phyloP scores from a whole-genome alignment of 2,888 invertebrate species.

The Sphaerophoria taeniata region DNA sequence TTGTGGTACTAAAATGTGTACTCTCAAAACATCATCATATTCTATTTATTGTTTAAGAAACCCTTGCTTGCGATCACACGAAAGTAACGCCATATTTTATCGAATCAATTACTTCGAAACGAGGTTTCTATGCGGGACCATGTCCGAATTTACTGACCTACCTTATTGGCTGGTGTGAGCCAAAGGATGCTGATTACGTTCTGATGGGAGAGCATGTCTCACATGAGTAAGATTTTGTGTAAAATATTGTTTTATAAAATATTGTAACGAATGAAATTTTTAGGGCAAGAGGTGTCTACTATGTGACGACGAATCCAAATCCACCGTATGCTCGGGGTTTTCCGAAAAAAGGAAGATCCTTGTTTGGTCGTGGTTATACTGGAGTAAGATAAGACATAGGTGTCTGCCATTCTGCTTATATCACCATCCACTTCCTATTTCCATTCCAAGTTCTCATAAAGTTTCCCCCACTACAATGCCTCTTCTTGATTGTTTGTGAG shows the following conservation, averaged over 20 bases:
- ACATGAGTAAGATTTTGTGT: conserved; percentile 85
- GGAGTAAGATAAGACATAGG: conserved; percentile 78
- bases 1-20: background rate
- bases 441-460: too few species aligned
- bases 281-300: conserved; percentile 93
- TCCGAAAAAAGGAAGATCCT: conserved; percentile 85
- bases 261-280: background rate
- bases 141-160: conserved; percentile 93
- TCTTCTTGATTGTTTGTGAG: too few species aligned
- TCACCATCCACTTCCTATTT: too few species aligned
- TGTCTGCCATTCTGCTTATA: too few species aligned
- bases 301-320: conserved; percentile 92
- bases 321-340: conserved; percentile 94
- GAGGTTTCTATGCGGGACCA: conserved; percentile 93
- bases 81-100: conserved; percentile 96
- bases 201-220: conserved; percentile 94
- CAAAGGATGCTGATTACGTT: conserved; percentile 90
- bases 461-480: too few species aligned
- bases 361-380: conserved; percentile 79
- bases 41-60: conserved; percentile 85
- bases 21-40: background rate
- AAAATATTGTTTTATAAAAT: background rate
- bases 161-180: conserved; percentile 92
- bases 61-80: conserved; percentile 94
- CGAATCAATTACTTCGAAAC: conserved; percentile 91